phyloP scores from a whole-genome alignment of 2,113 vertebrate species.

The Pachypanchax playfairii region DNA sequence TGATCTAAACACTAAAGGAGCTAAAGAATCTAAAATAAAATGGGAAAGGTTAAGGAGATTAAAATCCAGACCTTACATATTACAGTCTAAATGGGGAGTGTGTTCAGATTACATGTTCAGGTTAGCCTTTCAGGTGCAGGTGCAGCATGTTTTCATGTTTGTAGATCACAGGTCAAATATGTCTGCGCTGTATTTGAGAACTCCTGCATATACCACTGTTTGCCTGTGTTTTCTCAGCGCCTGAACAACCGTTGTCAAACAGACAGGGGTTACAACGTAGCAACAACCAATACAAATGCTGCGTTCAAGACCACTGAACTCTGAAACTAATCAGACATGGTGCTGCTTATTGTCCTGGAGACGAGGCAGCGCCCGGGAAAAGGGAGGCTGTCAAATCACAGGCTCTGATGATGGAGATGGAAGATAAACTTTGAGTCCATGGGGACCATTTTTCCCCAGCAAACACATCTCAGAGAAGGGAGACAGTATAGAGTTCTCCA shows the following conservation, averaged over 20 bases:
- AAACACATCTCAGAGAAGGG: conserved; percentile 70
- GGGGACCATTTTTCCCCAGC: conserved; percentile 70
- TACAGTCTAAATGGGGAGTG: neutral
- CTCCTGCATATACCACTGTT: conserved; percentile 30
- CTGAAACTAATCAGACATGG: conserved; percentile 85
- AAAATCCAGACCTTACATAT: neutral
- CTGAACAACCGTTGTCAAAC: conserved; percentile 76
- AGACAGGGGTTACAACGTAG: conserved; percentile 73
- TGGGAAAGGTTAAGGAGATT: too few species aligned
- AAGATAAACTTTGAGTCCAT: conserved; percentile 81
- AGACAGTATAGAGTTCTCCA: conserved; percentile 80
- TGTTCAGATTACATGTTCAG: neutral
- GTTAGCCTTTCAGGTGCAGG: neutral
- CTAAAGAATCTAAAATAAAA: too few species aligned
- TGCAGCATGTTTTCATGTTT: neutral
- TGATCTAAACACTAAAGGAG: too few species aligned
- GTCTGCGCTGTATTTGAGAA: conserved; percentile 25
- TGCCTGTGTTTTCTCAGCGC: conserved; percentile 70
- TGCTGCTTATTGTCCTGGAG: conserved; percentile 84
- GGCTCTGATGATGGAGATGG: conserved; percentile 82
- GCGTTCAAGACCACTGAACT: conserved; percentile 85
- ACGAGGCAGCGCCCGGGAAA: conserved; percentile 74
- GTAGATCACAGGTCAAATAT: conserved; percentile 3
- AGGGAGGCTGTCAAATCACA: conserved; percentile 81
- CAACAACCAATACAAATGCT: conserved; percentile 75